These are phyloP conservation scores for Plagodis pulveraria DNA, from an alignment of 2,888 invertebrate species.

Conservation along the genomic window DNA sequence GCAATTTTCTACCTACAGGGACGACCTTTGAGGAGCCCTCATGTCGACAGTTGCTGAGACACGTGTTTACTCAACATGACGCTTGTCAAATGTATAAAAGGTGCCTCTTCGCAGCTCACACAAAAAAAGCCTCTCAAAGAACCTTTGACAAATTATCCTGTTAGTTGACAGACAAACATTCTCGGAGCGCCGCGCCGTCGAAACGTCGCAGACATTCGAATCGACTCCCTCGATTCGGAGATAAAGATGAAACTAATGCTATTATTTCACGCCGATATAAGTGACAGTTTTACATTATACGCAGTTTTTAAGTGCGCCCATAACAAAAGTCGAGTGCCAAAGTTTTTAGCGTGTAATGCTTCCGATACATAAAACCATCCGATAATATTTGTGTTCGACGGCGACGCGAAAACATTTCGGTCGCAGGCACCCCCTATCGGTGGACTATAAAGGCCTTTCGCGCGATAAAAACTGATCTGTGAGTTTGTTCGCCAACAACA, in stretches of 20 bases:
- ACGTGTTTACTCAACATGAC: conserved; percentile 69
- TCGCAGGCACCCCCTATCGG: conserved; percentile 71
- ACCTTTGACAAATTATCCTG: conserved; percentile 78
- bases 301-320: conserved; percentile 62
- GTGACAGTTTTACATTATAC: conserved; percentile 51
- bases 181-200: conserved; percentile 15
- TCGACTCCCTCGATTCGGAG: conserved; percentile 40
- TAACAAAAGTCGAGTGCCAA: conserved; percentile 66
- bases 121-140: conserved; percentile 63
- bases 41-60: conserved; percentile 48
- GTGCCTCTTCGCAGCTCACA: conserved; percentile 55
- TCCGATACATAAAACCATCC: conserved; percentile 83
- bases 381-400: conserved; percentile 79
- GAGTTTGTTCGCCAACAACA: conserved; percentile 80
- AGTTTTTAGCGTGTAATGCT: conserved; percentile 81
- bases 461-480: conserved; percentile 85
- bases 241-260: conserved; percentile 43
- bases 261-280: conserved; percentile 43
- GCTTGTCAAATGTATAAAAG: conserved; percentile 70
- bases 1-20: conserved; percentile 33
- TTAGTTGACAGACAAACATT: conserved; percentile 46
- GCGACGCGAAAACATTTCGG: conserved; percentile 77
- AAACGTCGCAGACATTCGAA: conserved; percentile 28
- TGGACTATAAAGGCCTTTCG: conserved; percentile 83
- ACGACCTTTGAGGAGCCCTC: conserved; percentile 51